Conservation (phyloP, 1,140 invertebrate genomes). For the Gonatopus flavifemur region DNA sequence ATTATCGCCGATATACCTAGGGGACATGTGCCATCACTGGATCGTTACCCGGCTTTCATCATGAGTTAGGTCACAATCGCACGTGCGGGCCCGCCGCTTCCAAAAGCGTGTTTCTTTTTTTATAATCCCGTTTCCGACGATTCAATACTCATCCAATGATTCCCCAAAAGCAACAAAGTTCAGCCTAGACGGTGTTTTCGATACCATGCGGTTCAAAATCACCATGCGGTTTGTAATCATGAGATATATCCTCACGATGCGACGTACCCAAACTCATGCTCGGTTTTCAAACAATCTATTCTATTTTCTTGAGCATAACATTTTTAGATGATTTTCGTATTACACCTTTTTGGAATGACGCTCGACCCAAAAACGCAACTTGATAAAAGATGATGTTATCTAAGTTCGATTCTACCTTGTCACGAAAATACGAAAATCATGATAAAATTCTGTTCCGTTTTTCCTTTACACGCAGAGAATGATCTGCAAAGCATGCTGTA, state of each 20-base stretch:
- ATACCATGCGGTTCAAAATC: conserved; percentile 1
- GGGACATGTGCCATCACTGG: conserved; percentile 51
- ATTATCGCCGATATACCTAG: conserved; percentile 81
- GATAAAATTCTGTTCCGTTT: too few relatives aligned
- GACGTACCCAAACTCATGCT: conserved; percentile 51
- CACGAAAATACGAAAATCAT: too few relatives aligned
- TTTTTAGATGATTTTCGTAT: not conserved
- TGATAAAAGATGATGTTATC: too few relatives aligned
- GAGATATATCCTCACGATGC: conserved; percentile 28
- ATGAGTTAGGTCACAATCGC: conserved; percentile 47
- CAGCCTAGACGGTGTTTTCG: too few relatives aligned
- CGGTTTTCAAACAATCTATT: conserved; percentile 8
- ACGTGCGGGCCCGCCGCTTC: conserved; percentile 43
- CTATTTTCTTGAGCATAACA: not conserved
- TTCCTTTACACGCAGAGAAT: too few relatives aligned
- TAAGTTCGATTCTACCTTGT: too few relatives aligned
- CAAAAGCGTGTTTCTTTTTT: conserved; percentile 26
- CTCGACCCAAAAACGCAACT: too few relatives aligned
- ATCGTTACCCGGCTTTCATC: conserved; percentile 53
- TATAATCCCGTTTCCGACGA: not conserved
- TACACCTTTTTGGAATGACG: too few relatives aligned
- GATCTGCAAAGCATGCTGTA: too few relatives aligned
- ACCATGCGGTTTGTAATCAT: not conserved
- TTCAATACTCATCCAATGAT: not conserved
- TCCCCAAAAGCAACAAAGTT: conserved; percentile 2